Base-by-base conservation (phyloP, 1,140 invertebrate species). In the Onthophagus taurus region DNA sequence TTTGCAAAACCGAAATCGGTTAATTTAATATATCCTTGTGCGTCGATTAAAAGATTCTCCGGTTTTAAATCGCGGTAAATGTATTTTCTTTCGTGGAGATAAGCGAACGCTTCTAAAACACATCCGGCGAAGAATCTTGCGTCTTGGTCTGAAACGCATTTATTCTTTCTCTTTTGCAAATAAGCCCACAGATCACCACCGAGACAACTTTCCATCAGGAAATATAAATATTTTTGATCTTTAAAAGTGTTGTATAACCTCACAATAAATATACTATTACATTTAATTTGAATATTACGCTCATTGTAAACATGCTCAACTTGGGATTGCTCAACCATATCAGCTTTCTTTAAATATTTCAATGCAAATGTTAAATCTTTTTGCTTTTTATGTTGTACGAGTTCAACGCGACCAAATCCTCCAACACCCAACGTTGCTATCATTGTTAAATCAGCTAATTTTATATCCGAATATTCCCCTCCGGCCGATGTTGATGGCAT, bases 1-100 rank as follows among this genome's bases (percentile, higher is more conserved):
- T 97, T 97, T 6, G 93, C 91, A 64, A 97, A 97, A n/a, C 94
- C 94, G 70, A 97, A 97, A 68, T 97, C 95, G 17, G 95, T 90
- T 85, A 97, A 64, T 76, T 96, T 96, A 16, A 95, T 77, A 58
- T 94, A 96, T 42, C 93, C 93, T 39, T 78, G 71, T 30, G 75
- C 72, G 57, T 90, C 86, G 1, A 97, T 68, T 69, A 96, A 81
- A 29, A 96, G 70, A 64, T 97, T 97, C 69, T 97, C 92, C 1
- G 92, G 93, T 63, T 97, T 97, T 9, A 97, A 74, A 69, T 97
- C 93, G 54, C 92, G 72, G 63, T 94, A 97, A 45, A 96, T 84
- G 42, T 95, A 89, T 42, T 87, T 80, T 52, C 81, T 76, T 3
- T 76, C 72, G 57, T 97, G 93, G 9, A 97, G 71, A 67, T 92